Conservation (phyloP, 2,888 invertebrate genomes). For the Drosophila eohydei region DNA sequence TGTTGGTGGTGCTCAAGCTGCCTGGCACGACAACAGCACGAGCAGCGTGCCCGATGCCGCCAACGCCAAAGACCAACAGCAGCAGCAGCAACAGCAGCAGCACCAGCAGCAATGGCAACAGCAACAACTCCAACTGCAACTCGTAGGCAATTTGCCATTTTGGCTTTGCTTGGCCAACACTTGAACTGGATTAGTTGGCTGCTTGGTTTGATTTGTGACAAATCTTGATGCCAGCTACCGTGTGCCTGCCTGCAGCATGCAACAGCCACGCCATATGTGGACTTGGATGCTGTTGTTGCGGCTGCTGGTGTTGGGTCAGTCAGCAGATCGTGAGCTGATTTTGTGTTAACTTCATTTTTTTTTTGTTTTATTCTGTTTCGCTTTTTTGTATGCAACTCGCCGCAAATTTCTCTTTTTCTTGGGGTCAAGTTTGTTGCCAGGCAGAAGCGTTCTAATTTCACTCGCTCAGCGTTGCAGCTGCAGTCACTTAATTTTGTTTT, state of each 20-base stretch:
- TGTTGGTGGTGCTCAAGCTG: constrained; percentile 39
- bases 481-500: constrained; percentile 34
- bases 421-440: constrained; percentile 76
- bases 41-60: constrained; percentile 63
- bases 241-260: constrained; percentile 61
- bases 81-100: constrained; percentile 16
- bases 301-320: constrained; percentile 59
- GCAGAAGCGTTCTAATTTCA: constrained; percentile 76
- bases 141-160: constrained; percentile 68
- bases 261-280: constrained; percentile 58
- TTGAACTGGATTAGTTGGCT: constrained; percentile 79
- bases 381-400: constrained; percentile 44
- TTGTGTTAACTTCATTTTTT: constrained; percentile 60
- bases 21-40: constrained; percentile 66
- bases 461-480: constrained; percentile 52
- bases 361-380: constrained; percentile 10
- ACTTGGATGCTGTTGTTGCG: constrained; percentile 31
- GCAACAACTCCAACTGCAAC: constrained; percentile 27
- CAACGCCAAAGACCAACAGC: constrained; percentile 57
- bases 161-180: constrained; percentile 59
- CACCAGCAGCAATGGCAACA: constrained; percentile 22
- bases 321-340: constrained; percentile 75
- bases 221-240: constrained; percentile 78
- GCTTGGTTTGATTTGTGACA: constrained; percentile 78
- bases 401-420: constrained; percentile 80